Evolutionary conservation across 1,140 invertebrate species (phyloP), one percentile per base, ranked within the genome.

Genomic region (Copidosoma floridanum): DNA sequence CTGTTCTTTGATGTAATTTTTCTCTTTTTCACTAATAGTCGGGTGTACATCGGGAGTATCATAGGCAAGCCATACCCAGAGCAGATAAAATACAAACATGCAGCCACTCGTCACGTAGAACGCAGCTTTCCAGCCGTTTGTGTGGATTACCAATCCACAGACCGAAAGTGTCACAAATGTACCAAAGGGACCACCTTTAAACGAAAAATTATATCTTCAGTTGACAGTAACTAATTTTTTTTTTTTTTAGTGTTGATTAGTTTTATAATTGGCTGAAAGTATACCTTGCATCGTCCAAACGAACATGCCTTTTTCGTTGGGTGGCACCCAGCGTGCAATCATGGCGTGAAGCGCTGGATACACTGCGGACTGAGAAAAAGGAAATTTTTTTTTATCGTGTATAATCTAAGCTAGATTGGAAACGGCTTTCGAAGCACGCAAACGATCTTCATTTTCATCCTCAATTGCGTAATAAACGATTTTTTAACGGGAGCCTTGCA

Each of bases 241-340:
- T 12, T 43, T 55, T 10, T 46, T 20, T 20, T 11, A 24, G n/a
- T n/a, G n/a, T n/a, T n/a, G n/a, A n/a, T n/a, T n/a, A n/a, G n/a
- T n/a, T n/a, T n/a, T n/a, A n/a, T n/a, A n/a, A n/a, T n/a, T 1
- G 3, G 7, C 8, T 50, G 37, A 29, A 26, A 23, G 21, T 10
- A 21, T 71, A 79, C 76, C 77, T 71, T 75, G 77, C 70, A 90
- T 81, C 12, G 87, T 85, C 68, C 87, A 87, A 1, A 88, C 82
- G 68, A 91, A 91, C 76, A 89, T 89, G 47, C 88, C 89, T 72
- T 89, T 89, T 68, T 91, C 89, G 16, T 82, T 82, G n/a, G 88
- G 88, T 10, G 89, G 89, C 0, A 86, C 85, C 89, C 89, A 90
- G 67, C 85, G 82, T 0, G 88, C 87, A 26, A 91, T 86, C 66